phyloP scores from a whole-genome alignment of 2,888 invertebrate species.

The Cataglyphis rosenhaueri region DNA sequence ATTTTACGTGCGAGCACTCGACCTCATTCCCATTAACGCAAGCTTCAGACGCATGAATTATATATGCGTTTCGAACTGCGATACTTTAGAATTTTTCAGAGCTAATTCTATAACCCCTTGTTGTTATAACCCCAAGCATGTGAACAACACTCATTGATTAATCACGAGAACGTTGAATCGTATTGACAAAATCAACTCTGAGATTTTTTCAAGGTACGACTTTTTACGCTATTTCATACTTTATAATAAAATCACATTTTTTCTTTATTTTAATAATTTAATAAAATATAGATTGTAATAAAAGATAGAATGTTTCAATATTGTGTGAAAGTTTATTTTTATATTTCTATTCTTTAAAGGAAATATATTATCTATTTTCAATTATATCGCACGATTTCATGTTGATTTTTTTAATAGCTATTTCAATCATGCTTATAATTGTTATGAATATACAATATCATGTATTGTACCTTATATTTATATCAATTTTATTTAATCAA shows the following conservation, averaged over 20 bases:
- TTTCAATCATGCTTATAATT: constrained; percentile 1
- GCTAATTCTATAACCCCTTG: constrained; percentile 19
- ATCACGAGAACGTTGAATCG: background rate
- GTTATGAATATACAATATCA: constrained; percentile 20
- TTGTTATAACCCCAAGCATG: background rate
- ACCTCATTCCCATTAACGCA: constrained; percentile 61
- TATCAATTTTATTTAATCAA: constrained; percentile 1
- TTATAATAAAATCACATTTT: background rate
- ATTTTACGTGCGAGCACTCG: constrained; percentile 56
- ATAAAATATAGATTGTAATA: background rate
- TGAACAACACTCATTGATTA: constrained; percentile 10
- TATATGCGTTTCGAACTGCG: constrained; percentile 57
- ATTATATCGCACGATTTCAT: background rate
- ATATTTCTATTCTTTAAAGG: background rate
- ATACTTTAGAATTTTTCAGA: constrained; percentile 54
- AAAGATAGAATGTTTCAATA: background rate
- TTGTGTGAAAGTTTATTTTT: background rate
- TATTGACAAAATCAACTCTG: too few species aligned
- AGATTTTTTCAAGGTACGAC: background rate
- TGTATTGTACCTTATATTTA: background rate
- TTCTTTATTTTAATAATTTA: background rate
- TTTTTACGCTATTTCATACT: background rate
- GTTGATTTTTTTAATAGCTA: background rate
- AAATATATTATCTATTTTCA: background rate
- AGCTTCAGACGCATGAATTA: constrained; percentile 63